A percentile compares a stretch with the other conserved stretches of the same genome.
These are phyloP conservation scores for Talpa occidentalis DNA, from an alignment of 2,113 vertebrate genomes.

Conservation along the genomic window DNA sequence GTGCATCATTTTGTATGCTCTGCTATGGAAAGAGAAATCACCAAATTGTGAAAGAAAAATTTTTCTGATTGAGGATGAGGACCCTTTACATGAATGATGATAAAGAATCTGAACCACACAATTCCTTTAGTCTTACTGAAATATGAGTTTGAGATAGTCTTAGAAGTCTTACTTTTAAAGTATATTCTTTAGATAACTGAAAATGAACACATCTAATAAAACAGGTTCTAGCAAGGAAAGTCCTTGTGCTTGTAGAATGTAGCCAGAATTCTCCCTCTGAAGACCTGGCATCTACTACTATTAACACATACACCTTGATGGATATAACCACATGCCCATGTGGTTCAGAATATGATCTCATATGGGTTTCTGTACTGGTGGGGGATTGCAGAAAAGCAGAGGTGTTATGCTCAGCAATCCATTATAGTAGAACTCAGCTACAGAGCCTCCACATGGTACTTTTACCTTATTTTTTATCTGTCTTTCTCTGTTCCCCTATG, in stretches of 20 bases:
- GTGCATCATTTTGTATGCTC: neutral
- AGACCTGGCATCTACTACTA: neutral
- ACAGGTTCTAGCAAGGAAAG: neutral
- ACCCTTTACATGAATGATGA: neutral
- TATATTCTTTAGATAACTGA: neutral
- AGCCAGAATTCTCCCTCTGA: constrained; percentile 11
- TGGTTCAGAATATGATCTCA: neutral
- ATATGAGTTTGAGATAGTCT: constrained; percentile 1
- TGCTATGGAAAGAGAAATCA: constrained; percentile 38
- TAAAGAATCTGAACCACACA: constrained; percentile 32
- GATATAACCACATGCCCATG: neutral
- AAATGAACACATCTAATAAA: constrained; percentile 52
- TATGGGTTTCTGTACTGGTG: constrained; percentile 7
- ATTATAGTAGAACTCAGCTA: neutral
- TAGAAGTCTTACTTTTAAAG: neutral
- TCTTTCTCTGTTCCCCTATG: neutral
- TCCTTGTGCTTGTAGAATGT: constrained; percentile 35
- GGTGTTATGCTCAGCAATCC: neutral
- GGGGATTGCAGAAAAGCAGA: neutral
- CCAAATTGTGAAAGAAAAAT: neutral
- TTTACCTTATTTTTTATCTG: neutral
- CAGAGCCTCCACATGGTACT: neutral
- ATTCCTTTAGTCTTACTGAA: constrained; percentile 27
- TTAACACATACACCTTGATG: neutral
- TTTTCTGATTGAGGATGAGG: neutral